These are phyloP conservation scores for Thera obeliscata DNA, from an alignment of 2,888 invertebrate genomes.

Conservation along the genomic window DNA sequence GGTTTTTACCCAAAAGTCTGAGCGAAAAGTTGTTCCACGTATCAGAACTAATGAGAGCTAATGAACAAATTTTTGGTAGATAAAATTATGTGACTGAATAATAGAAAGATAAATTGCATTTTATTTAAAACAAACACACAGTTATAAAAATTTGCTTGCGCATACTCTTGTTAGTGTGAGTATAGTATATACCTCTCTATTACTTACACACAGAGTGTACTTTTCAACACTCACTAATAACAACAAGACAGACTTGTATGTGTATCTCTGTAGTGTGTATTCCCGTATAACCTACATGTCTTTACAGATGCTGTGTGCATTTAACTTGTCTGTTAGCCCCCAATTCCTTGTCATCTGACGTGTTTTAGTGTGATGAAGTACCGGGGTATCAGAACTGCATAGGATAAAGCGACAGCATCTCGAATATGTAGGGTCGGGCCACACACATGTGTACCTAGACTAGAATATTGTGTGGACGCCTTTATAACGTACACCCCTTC, in stretches of 20 bases:
- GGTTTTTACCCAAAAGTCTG: conserved; percentile 16
- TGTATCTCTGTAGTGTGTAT: not conserved
- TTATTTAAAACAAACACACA: too few relatives aligned
- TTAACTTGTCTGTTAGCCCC: conserved; percentile 18
- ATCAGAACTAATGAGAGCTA: too few relatives aligned
- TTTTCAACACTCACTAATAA: not conserved
- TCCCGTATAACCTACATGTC: not conserved
- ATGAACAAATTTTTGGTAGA: too few relatives aligned
- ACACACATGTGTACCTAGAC: not conserved
- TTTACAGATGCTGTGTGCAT: conserved; percentile 1
- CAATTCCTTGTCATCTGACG: conserved; percentile 34
- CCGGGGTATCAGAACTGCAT: conserved; percentile 26
- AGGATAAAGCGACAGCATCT: not conserved
- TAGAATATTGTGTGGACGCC: not conserved
- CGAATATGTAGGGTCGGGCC: not conserved
- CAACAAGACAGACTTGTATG: not conserved
- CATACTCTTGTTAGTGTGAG: not conserved
- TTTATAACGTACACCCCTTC: not conserved
- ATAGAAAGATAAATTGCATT: too few relatives aligned
- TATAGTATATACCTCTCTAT: not conserved
- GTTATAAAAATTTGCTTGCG: not conserved
- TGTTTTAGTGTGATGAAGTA: conserved; percentile 36
- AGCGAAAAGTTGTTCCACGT: too few relatives aligned
- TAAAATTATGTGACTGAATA: too few relatives aligned
- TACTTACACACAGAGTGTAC: not conserved